Percentiles rank a stretch among this genome's conserved stretches.
Conservation (phyloP, 2,113 vertebrate genomes). For the Gorsachius goisagi region DNA sequence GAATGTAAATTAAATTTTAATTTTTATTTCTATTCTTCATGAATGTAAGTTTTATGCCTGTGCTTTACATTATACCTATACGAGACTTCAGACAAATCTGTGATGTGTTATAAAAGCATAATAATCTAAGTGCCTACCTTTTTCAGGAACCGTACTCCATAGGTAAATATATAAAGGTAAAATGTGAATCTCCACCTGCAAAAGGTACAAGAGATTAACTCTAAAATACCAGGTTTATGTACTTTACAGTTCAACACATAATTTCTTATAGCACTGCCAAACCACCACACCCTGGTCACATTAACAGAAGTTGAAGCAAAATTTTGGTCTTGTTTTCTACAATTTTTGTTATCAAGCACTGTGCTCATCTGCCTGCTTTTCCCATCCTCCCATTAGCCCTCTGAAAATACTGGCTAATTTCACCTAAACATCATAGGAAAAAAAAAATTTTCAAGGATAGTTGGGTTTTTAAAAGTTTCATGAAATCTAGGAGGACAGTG, state of each 20-base stretch:
- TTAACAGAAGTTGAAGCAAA: background rate
- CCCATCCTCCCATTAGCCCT: background rate
- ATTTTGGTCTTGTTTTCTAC: background rate
- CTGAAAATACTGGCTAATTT: background rate
- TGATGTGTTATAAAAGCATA: constrained; percentile 1
- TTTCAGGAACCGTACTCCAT: constrained; percentile 93
- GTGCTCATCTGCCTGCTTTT: background rate
- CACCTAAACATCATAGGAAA: background rate
- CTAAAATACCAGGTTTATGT: constrained; percentile 10
- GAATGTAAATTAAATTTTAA: background rate
- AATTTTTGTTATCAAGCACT: background rate
- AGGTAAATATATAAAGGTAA: constrained; percentile 96
- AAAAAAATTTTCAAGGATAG: background rate
- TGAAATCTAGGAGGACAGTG: background rate
- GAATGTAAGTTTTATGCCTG: background rate
- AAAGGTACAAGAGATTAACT: constrained; percentile 67
- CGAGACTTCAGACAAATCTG: background rate
- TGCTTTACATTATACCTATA: background rate
- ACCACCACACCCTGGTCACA: background rate
- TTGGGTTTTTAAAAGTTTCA: background rate
- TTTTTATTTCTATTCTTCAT: background rate
- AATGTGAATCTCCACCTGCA: constrained; percentile 97
- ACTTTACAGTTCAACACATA: background rate
- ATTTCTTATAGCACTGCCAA: background rate
- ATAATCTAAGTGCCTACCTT: constrained; percentile 82